phyloP scores from a whole-genome alignment of 1,140 invertebrate species.

The Cotesia glomerata region DNA sequence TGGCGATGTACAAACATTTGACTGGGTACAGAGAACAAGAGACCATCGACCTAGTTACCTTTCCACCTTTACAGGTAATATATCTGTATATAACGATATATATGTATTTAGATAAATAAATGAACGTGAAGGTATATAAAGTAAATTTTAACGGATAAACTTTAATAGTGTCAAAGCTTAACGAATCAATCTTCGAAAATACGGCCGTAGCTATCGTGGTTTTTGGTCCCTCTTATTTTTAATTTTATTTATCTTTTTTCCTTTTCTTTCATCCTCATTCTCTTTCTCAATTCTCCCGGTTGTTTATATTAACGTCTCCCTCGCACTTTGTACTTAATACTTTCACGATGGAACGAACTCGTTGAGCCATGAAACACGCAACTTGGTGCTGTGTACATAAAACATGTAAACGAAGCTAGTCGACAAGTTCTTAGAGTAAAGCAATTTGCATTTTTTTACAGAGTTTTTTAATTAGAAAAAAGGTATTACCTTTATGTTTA shows the following conservation, averaged over 20 bases:
- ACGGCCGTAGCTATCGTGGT: constrained; percentile 10
- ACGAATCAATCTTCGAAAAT: constrained; percentile 17
- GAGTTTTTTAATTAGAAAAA: constrained; percentile 1
- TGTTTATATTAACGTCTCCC: no score
- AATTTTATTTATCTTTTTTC: background rate
- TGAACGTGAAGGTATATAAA: background rate
- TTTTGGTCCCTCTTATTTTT: background rate
- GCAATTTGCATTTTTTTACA: constrained; percentile 13
- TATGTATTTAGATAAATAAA: background rate
- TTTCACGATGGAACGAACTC: constrained; percentile 8
- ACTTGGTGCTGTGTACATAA: constrained; percentile 9
- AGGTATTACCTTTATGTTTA: background rate
- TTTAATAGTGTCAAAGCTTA: constrained; percentile 20
- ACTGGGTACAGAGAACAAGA: constrained; percentile 13
- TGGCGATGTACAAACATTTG: constrained; percentile 14
- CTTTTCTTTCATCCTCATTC: background rate
- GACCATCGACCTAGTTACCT: constrained; percentile 27
- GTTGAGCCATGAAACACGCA: constrained; percentile 13
- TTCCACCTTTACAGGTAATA: background rate
- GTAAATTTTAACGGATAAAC: constrained; percentile 31
- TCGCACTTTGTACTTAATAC: background rate
- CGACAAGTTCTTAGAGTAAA: constrained; percentile 5
- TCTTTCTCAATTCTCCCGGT: no score
- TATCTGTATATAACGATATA: background rate
- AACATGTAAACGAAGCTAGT: constrained; percentile 18